Conservation (phyloP, 2,888 invertebrate genomes). For the Leucophora obtusa region DNA sequence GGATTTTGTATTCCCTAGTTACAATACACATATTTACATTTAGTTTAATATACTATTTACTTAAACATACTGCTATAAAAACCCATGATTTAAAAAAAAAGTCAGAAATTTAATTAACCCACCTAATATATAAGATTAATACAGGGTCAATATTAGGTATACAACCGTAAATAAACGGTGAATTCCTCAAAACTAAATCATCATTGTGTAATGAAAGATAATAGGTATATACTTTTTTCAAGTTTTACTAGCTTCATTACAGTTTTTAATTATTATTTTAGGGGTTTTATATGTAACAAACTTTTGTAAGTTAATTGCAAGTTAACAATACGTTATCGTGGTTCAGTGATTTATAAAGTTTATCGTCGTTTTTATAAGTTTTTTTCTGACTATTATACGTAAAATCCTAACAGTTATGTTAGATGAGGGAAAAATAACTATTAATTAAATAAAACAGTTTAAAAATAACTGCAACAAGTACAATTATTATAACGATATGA, state of each 20-base stretch:
- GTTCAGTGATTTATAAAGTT: constrained; percentile 51
- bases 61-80: no score
- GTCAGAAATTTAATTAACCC: neutral
- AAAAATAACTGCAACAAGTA: constrained; percentile 50
- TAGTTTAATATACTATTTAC: no score
- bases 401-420: constrained; percentile 43
- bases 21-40: no score
- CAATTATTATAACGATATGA: constrained; percentile 11
- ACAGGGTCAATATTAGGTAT: neutral
- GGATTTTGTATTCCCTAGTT: no score
- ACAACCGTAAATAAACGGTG: constrained; percentile 7
- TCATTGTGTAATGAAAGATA: neutral
- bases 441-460: constrained; percentile 62
- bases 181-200: neutral
- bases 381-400: constrained; percentile 11
- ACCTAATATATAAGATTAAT: neutral
- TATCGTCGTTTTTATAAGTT: constrained; percentile 17
- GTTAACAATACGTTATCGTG: constrained; percentile 26
- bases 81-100: no score
- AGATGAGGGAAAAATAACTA: constrained; percentile 38
- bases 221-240: neutral
- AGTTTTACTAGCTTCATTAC: constrained; percentile 38
- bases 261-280: constrained; percentile 24
- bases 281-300: constrained; percentile 36
- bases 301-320: constrained; percentile 32